phyloP scores from a whole-genome alignment of 2,797 vertebrate genomes.

The Margarornis squamiger region DNA sequence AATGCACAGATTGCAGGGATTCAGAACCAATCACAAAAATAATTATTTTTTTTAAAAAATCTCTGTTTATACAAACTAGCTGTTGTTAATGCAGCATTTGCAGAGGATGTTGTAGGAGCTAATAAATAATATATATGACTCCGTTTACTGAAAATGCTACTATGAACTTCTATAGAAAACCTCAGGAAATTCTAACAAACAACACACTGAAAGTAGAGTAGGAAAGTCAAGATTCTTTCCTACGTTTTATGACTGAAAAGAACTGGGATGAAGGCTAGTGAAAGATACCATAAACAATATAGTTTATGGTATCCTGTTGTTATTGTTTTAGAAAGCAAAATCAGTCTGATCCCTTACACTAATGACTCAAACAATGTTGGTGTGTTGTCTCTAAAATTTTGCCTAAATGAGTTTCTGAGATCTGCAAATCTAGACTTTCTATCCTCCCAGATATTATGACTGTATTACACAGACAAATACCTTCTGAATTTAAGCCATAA shows the following conservation, averaged over 20 bases:
- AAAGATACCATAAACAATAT: background rate
- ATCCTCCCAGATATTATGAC: background rate
- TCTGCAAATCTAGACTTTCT: background rate
- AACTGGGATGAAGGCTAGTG: background rate
- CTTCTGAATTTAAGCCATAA: background rate
- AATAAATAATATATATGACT: background rate
- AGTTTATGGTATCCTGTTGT: background rate
- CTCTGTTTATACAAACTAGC: background rate
- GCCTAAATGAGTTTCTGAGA: background rate
- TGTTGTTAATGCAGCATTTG: background rate
- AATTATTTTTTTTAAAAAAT: background rate
- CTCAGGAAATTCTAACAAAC: background rate
- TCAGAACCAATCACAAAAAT: background rate
- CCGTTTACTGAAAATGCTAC: background rate
- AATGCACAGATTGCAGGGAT: background rate
- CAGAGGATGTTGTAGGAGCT: background rate
- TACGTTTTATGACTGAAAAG: background rate
- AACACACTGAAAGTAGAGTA: background rate
- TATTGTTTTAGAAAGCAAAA: background rate
- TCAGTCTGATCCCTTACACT: background rate
- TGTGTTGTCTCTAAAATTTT: background rate
- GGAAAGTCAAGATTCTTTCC: background rate
- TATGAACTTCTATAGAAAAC: background rate
- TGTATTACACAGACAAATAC: background rate
- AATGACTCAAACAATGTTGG: background rate